Evolutionary conservation across 1,140 invertebrate genomes (phyloP), one percentile per base, ranked within the genome.

Genomic region (Apis cerana): DNA sequence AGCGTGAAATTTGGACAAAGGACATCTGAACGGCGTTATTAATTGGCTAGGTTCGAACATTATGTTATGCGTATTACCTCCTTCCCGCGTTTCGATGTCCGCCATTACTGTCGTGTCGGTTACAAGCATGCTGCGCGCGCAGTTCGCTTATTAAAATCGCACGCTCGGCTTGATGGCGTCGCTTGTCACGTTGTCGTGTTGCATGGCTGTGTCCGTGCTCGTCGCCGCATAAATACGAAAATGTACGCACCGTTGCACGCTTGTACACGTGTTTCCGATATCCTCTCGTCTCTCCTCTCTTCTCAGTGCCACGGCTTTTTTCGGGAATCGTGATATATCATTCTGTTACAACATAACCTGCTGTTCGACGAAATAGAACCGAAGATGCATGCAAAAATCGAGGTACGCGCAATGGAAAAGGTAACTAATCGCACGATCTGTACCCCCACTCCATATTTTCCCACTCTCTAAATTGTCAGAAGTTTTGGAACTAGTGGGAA

Each of bases 141-240:
- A 1, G 27, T 19, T 27, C 43, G 56, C 77, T 80, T 80, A 80
- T 80, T 80, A 80, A 80, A 80, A 80, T 80, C 48, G n/a, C 54
- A 71, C 68, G 68, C 56, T 58, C 43, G 77, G 48, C 7, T 19
- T 71, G 43, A 11, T 27, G 43, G 12, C n/a, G 12, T 52, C 65
- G 54, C 70, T 78, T 21, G 19, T 48, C 65, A 33, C 54, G n/a
- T 27, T n/a, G 8, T 64, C 56, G 19, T 27, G 23, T 33, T 27
- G 27, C 8, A 23, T 62, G n/a, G 52, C 10, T 33, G 50, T 67
- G 52, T 17, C 27, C 23, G 19, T 12, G 33, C 21, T 21, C 33
- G 27, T 43, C 5, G 2, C 4, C 4, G n/a, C 75, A 58, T 56
- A 50, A 78, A 78, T 23, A 59, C 15, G 54, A 52, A 23, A 78